Conservation (phyloP, 1,140 invertebrate genomes). For the Papilio polyxenes region DNA sequence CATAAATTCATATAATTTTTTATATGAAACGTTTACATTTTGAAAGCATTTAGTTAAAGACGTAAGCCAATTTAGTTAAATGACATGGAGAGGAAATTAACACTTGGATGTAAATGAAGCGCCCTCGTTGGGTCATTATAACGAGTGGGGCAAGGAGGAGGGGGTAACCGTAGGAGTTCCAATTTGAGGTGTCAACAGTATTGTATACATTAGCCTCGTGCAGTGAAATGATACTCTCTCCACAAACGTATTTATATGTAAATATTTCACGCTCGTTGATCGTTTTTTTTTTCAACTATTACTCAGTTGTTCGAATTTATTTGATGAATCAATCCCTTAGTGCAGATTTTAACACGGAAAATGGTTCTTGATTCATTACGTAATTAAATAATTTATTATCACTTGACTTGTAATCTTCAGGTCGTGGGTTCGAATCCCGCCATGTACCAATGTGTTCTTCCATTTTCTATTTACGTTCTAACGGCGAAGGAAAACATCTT, state of each 20-base stretch:
- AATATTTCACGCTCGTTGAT: background rate
- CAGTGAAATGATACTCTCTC: conserved; percentile 10
- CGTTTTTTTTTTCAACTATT: background rate
- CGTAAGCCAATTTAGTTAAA: conserved; percentile 20
- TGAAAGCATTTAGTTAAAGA: conserved; percentile 13
- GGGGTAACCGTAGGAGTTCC: conserved; percentile 15
- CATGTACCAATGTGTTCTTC: no score
- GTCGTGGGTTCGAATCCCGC: no score
- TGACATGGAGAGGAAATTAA: conserved; percentile 33
- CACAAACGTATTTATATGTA: background rate
- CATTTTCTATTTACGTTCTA: no score
- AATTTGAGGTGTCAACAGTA: conserved; percentile 28
- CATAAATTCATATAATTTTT: background rate
- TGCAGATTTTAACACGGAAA: no score
- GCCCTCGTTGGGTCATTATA: conserved; percentile 12
- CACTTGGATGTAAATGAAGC: conserved; percentile 25
- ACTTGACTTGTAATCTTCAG: no score
- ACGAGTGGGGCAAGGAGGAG: background rate
- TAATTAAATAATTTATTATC: no score
- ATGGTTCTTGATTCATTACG: no score
- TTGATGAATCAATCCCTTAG: no score
- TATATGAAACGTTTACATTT: background rate
- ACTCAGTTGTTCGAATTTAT: no score
- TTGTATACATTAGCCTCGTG: conserved; percentile 19
- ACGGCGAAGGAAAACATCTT: no score